Evolutionary conservation across 2,797 vertebrate genomes (phyloP), one percentile per base, ranked within the genome.

Genomic region (Parauchenoglanis ngamensis): DNA sequence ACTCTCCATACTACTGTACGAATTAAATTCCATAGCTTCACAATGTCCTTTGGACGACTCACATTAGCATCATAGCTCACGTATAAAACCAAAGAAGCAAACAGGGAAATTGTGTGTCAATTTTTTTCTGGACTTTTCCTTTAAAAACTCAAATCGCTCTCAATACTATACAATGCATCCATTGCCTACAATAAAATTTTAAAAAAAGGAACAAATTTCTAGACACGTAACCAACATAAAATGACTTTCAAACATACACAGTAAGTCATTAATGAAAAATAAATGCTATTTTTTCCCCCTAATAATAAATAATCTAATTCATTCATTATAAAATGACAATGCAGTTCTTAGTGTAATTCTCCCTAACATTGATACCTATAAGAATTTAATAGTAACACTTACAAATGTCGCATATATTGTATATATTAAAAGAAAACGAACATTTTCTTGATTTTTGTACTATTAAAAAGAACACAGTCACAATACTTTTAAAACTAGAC

Each of bases 261-360:
- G 44, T 46, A 67, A 40, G 59, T 85, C 57, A 12, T 65, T 77
- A 76, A 83, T 68, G 7, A 86, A 88, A 88, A 88, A 88, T 86
- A 88, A 86, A 83, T 72, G 25, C 52, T 77, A 67, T 59, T 73
- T 40, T 40, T 40, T 40, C 40, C 40, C 40, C 7, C 79, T 88
- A 86, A 86, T 83, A 68, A 75, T 63, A 63, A 85, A 88, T 88
- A 72, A 23, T 85, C 63, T 78, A 83, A 65, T 70, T 65, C 11
- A 52, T 59, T 84, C 52, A 25, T 87, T 87, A 87, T 79, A 87
- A 87, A 87, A 79, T 79, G 52, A 79, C 82, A 87, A 19, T 40
- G 70, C 25, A n/a, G 7, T 77, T 80, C 23, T 78, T 78, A 78
- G 21, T 23, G 19, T 46, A 52, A 40, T 76, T 44, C 28, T 61